phyloP scores from a whole-genome alignment of 2,888 invertebrate genomes.

The Caenorhabditis sinica region DNA sequence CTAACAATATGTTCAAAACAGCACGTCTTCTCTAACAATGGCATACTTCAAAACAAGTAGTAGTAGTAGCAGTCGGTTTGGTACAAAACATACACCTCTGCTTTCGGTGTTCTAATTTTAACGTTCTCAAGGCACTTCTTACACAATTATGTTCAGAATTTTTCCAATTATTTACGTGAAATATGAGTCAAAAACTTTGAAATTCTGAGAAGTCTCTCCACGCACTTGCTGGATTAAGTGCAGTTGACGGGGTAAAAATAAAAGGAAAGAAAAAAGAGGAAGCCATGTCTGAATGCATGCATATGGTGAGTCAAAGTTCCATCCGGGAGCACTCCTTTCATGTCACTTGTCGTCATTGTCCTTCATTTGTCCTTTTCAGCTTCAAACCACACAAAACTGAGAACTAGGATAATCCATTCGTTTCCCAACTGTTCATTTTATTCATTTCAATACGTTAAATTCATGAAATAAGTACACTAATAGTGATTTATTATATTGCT shows the following conservation, averaged over 20 bases:
- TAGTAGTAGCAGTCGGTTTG: too few species aligned
- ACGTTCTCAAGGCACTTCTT: too few species aligned
- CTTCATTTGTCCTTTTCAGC: conserved; percentile 17
- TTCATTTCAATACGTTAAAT: background rate
- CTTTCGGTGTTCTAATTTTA: too few species aligned
- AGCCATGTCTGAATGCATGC: background rate
- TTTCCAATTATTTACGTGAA: background rate
- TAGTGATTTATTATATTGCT: conserved; percentile 7
- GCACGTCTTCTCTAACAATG: too few species aligned
- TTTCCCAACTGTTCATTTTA: too few species aligned
- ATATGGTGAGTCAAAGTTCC: conserved; percentile 18
- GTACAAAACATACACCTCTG: too few species aligned
- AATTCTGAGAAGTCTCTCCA: background rate
- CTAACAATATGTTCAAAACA: too few species aligned
- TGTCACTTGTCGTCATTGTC: conserved; percentile 4
- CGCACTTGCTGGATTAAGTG: background rate
- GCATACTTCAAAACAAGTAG: too few species aligned
- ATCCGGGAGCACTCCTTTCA: background rate
- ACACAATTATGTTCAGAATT: too few species aligned
- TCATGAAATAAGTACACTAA: background rate
- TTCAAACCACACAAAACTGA: background rate
- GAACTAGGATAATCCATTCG: too few species aligned
- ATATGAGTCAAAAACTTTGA: background rate
- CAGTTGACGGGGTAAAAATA: background rate
- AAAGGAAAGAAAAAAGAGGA: background rate